Percentiles rank a stretch among this genome's conserved stretches.
phyloP scores from a whole-genome alignment of 2,888 invertebrate species.

The Lepidocyrtoides sp. region DNA sequence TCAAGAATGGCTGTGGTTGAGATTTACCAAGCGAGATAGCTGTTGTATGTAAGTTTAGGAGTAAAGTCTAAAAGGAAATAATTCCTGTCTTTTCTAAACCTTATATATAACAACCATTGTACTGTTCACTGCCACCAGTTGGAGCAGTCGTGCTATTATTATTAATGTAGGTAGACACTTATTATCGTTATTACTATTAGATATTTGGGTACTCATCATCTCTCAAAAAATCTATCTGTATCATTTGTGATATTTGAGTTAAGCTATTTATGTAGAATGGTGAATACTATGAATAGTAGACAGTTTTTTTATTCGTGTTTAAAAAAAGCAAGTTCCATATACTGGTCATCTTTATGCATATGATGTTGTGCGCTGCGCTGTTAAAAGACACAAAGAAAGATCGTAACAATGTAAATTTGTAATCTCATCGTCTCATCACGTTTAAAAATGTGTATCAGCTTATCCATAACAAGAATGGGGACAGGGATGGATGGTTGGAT shows the following conservation, averaged over 20 bases:
- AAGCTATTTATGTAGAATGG: neutral
- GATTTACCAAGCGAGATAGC: no score
- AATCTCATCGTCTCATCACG: constrained; percentile 10
- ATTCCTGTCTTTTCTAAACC: neutral
- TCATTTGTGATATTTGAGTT: neutral
- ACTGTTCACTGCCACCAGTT: neutral
- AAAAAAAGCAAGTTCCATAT: neutral
- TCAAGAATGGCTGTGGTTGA: neutral
- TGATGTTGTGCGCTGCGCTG: neutral
- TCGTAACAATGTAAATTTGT: constrained; percentile 34
- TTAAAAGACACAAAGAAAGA: neutral
- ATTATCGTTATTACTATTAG: neutral
- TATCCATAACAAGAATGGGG: neutral
- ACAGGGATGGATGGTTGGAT: neutral
- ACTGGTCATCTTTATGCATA: no score
- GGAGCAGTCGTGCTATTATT: no score
- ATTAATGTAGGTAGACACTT: neutral
- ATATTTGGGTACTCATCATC: constrained; percentile 7
- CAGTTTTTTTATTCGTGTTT: neutral
- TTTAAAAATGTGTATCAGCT: neutral
- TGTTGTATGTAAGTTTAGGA: no score
- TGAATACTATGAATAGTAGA: neutral
- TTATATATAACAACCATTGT: neutral
- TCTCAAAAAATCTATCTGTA: neutral
- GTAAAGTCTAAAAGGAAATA: neutral